Percentiles rank a stretch among this genome's conserved stretches.
Evolutionary conservation across 2,888 invertebrate species (phyloP).

Genomic region (Tridacna crocea): DNA sequence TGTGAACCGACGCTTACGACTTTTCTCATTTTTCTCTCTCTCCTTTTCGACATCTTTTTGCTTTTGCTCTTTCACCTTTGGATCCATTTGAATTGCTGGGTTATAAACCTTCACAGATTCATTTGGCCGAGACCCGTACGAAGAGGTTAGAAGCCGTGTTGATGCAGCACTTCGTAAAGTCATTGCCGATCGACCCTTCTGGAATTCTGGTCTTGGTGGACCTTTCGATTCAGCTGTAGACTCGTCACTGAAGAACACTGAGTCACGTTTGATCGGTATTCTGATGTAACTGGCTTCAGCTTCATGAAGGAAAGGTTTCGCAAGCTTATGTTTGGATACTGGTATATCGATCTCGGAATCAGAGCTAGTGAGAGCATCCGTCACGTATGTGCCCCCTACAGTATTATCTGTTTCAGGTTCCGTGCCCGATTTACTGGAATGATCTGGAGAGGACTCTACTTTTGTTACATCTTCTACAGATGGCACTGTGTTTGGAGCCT

Average conservation of each 20-base stretch:
- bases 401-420: conserved; percentile 26
- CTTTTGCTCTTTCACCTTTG: conserved; percentile 29
- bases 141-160: conserved; percentile 43
- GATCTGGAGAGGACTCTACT: conserved; percentile 8
- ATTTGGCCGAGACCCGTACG: conserved; percentile 43
- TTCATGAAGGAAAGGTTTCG: conserved; percentile 43
- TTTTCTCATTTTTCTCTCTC: conserved; percentile 35
- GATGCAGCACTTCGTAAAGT: conserved; percentile 34
- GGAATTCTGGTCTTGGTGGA: conserved; percentile 16
- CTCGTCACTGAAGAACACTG: conserved; percentile 18
- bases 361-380: conserved; percentile 29
- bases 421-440: conserved; percentile 26
- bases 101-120: conserved; percentile 45
- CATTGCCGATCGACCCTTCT: conserved; percentile 30
- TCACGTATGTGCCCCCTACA: background rate
- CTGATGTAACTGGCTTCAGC: conserved; percentile 33
- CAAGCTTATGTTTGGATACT: conserved; percentile 14
- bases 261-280: conserved; percentile 27
- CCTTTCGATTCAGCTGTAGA: conserved; percentile 10
- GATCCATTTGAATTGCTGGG: conserved; percentile 24
- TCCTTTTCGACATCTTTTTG: conserved; percentile 33
- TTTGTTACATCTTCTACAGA: conserved; percentile 41
- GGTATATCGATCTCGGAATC: conserved; percentile 47
- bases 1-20: conserved; percentile 30
- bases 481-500: conserved; percentile 39